Percentiles rank a stretch among this genome's conserved stretches.
phyloP scores from a whole-genome alignment of 2,888 invertebrate species.

The Pharmacophagus antenor region DNA sequence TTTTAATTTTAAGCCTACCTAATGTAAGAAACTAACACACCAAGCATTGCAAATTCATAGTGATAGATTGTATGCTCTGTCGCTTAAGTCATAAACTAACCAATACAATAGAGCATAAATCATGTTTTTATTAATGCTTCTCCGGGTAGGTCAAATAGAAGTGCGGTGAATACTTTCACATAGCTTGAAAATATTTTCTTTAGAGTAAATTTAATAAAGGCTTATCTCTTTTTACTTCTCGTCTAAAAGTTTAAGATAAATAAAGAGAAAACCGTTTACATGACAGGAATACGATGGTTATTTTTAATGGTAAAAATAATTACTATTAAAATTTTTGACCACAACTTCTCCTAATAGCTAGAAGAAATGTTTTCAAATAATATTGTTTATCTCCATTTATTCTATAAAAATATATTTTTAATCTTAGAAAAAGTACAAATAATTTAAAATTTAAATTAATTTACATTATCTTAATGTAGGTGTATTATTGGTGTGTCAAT shows the following conservation, averaged over 20 bases:
- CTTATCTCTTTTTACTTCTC: background rate
- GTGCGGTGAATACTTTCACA: slow-evolving; percentile 16
- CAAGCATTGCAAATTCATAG: background rate
- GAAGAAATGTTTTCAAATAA: too few species aligned
- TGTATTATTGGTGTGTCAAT: slow-evolving; percentile 21
- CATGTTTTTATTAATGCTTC: slow-evolving; percentile 26
- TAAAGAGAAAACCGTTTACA: background rate
- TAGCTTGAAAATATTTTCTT: slow-evolving; percentile 10
- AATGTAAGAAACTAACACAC: background rate
- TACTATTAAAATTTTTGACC: too few species aligned
- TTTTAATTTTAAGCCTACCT: background rate
- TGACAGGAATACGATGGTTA: too few species aligned
- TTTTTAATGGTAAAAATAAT: too few species aligned
- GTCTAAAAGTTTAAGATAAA: background rate
- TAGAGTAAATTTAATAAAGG: background rate
- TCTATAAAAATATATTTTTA: too few species aligned
- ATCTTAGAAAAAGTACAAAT: too few species aligned
- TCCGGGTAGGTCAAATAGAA: slow-evolving; percentile 16
- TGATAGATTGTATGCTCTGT: slow-evolving; percentile 9
- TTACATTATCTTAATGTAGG: background rate
- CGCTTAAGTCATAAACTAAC: slow-evolving; percentile 14
- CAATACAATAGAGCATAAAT: slow-evolving; percentile 27
- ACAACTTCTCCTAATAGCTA: too few species aligned
- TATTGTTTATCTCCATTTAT: too few species aligned
- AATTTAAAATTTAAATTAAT: background rate